These are phyloP conservation scores for Coregonus suidteri DNA, from an alignment of 2,797 vertebrate species.

Conservation along the genomic window DNA sequence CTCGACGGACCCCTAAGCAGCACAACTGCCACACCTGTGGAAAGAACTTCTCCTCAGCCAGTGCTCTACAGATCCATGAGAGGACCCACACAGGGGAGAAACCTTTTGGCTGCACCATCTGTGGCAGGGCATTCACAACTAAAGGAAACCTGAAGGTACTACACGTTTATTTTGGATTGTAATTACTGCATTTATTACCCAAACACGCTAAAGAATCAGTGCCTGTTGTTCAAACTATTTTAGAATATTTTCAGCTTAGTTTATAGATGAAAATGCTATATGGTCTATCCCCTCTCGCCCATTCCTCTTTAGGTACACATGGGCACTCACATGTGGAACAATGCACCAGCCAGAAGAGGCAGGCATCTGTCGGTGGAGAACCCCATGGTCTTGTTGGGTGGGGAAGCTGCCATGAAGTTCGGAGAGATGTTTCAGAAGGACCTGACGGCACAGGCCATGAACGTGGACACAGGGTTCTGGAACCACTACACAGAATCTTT, in stretches of 20 bases:
- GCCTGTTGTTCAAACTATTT: neutral
- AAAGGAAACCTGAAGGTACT: conserved; percentile 98
- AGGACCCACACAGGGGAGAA: conserved; percentile 98
- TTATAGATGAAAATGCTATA: neutral
- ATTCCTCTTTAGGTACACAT: conserved; percentile 87
- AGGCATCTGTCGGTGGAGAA: conserved; percentile 93
- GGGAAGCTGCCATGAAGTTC: conserved; percentile 88
- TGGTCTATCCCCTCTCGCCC: neutral
- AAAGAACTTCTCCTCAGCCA: conserved; percentile 99
- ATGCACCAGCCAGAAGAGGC: conserved; percentile 88
- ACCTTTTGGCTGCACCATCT: conserved; percentile 96
- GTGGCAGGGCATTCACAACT: conserved; percentile 96
- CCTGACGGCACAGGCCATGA: conserved; percentile 89
- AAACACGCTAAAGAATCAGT: neutral
- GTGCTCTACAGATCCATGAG: conserved; percentile 97
- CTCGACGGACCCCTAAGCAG: conserved; percentile 91
- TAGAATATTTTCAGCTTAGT: neutral
- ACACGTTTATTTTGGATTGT: conserved; percentile 79
- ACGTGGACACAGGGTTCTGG: conserved; percentile 94
- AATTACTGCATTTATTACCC: neutral
- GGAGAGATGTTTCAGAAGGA: conserved; percentile 96
- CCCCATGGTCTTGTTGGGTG: conserved; percentile 89
- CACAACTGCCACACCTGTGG: conserved; percentile 96
- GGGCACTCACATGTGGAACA: conserved; percentile 99
- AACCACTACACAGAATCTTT: conserved; percentile 93